A percentile compares a stretch with the other conserved stretches of the same genome.
Evolutionary conservation across 2,797 vertebrate genomes (phyloP).

Genomic region (Phoeniculus purpureus): DNA sequence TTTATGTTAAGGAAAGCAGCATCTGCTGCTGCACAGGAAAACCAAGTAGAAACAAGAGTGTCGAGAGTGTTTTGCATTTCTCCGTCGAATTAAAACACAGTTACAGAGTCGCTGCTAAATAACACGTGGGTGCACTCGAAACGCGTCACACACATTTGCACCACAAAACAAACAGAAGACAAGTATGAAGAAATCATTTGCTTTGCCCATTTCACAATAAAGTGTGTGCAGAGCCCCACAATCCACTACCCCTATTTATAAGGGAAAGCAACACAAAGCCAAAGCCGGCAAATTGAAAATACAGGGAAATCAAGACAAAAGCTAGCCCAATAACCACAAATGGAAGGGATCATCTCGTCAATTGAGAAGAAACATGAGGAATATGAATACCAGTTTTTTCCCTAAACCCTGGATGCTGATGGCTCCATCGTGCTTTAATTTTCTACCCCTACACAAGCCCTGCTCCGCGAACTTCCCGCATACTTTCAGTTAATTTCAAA

Average conservation of each 20-base stretch:
- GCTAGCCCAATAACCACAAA: constrained; percentile 52
- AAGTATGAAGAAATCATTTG: not conserved
- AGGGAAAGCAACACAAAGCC: constrained; percentile 30
- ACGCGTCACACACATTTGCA: not conserved
- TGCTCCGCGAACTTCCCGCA: constrained; percentile 35
- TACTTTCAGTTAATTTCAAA: constrained; percentile 57
- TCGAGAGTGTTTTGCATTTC: not conserved
- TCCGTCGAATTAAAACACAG: not conserved
- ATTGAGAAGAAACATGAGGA: constrained; percentile 57
- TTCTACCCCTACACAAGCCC: constrained; percentile 27
- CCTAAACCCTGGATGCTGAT: constrained; percentile 21
- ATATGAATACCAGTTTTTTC: constrained; percentile 48
- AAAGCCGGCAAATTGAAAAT: constrained; percentile 41
- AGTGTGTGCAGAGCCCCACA: not conserved
- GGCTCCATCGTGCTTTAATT: constrained; percentile 62
- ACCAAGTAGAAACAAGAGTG: not conserved
- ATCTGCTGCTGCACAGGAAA: not conserved
- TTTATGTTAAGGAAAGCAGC: not conserved
- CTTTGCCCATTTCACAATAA: not conserved
- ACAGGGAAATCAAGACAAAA: constrained; percentile 58
- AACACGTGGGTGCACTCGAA: not conserved
- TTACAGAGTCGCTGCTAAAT: not conserved
- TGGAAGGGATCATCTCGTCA: constrained; percentile 61
- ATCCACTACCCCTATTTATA: not conserved
- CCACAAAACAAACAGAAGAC: not conserved